Evolutionary conservation across 2,797 vertebrate genomes (phyloP).

Genomic region (Sebastes minor): DNA sequence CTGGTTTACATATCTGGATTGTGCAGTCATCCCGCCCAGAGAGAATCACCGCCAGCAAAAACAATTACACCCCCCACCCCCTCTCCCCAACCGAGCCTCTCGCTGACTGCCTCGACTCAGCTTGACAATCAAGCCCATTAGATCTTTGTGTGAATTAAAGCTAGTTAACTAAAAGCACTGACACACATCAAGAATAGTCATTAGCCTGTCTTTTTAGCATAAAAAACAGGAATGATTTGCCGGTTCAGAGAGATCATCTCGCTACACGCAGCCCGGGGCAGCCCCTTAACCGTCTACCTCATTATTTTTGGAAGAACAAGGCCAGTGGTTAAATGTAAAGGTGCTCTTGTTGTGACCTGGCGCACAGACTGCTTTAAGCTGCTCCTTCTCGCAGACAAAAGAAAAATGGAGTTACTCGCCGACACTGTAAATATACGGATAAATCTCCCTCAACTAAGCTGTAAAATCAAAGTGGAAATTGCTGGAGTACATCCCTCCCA

Average conservation of each 20-base stretch:
- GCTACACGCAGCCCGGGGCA: constrained; percentile 71
- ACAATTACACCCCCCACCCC: constrained; percentile 72
- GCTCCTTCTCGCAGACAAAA: constrained; percentile 63
- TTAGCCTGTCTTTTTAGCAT: constrained; percentile 76
- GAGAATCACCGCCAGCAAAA: constrained; percentile 76
- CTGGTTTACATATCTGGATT: constrained; percentile 80
- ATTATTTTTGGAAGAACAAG: constrained; percentile 78
- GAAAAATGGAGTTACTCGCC: constrained; percentile 51
- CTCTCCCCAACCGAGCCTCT: constrained; percentile 40
- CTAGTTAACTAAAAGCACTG: constrained; percentile 75
- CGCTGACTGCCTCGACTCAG: constrained; percentile 55
- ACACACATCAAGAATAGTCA: constrained; percentile 76
- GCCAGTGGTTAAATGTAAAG: constrained; percentile 73
- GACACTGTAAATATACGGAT: constrained; percentile 55
- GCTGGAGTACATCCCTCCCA: constrained; percentile 68
- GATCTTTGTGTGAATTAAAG: constrained; percentile 74
- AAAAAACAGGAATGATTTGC: constrained; percentile 75
- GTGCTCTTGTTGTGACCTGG: constrained; percentile 64
- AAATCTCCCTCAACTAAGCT: constrained; percentile 61
- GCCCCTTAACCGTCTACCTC: constrained; percentile 64
- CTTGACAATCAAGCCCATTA: constrained; percentile 77
- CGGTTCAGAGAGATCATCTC: constrained; percentile 77
- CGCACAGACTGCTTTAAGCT: constrained; percentile 52
- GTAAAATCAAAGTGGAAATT: constrained; percentile 69
- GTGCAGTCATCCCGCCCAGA: constrained; percentile 76